These are phyloP conservation scores for Ctenodactylus gundi DNA, from an alignment of 2,113 vertebrate species.

Conservation along the genomic window DNA sequence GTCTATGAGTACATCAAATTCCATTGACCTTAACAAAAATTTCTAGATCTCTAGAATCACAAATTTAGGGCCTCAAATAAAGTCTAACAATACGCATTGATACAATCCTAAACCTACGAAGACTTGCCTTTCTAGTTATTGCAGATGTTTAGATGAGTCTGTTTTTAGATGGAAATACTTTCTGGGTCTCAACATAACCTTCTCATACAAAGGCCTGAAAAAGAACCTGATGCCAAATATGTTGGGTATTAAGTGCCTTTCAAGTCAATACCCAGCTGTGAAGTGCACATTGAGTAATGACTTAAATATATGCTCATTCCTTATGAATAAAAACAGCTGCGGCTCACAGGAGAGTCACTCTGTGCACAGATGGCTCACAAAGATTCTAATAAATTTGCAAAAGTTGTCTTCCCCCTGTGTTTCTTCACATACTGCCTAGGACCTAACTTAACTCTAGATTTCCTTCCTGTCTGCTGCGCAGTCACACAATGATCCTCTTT, in stretches of 20 bases:
- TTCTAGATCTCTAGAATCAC: not conserved
- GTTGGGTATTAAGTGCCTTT: not conserved
- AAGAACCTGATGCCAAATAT: slow-evolving; percentile 21
- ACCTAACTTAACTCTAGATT: not conserved
- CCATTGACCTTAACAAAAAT: slow-evolving; percentile 48
- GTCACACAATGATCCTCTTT: not conserved
- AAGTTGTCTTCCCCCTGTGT: not conserved
- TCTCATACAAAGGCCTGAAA: slow-evolving; percentile 33
- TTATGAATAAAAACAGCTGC: slow-evolving; percentile 58
- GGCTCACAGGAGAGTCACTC: slow-evolving; percentile 28
- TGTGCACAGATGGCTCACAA: slow-evolving; percentile 49
- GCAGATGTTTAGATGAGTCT: not conserved
- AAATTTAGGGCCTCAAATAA: slow-evolving; percentile 32
- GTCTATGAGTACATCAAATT: slow-evolving; percentile 39
- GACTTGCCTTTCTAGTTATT: not conserved
- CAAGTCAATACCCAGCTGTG: slow-evolving; percentile 61
- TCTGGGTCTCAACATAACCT: not conserved
- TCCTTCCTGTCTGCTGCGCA: not conserved
- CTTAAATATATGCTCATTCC: slow-evolving; percentile 43
- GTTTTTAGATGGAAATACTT: not conserved
- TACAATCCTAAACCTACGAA: not conserved
- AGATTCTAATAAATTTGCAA: slow-evolving; percentile 8
- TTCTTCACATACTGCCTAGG: not conserved
- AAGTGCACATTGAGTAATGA: slow-evolving; percentile 53
- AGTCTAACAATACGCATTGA: not conserved